Evolutionary conservation across 1,140 invertebrate genomes (phyloP).

Genomic region (Lethrus apterus): DNA sequence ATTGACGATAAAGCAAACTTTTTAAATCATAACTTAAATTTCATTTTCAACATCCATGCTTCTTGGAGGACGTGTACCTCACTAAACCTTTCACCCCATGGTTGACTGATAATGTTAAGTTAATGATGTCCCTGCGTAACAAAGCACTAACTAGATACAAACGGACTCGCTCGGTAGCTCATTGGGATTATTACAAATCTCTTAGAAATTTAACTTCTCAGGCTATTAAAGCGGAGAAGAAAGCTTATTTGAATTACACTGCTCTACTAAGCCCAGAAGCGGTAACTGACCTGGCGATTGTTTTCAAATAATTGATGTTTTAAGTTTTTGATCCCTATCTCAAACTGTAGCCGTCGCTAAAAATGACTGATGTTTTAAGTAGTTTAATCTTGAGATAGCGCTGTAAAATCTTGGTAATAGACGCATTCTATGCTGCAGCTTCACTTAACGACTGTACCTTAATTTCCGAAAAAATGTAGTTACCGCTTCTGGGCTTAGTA

Average conservation of each 20-base stretch:
- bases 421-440: too few species aligned
- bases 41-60: conserved; percentile 6
- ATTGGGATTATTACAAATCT: neutral
- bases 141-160: neutral
- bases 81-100: neutral
- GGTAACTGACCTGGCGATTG: too few species aligned
- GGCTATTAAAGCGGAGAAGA: neutral
- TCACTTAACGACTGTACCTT: too few species aligned
- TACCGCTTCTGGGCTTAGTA: too few species aligned
- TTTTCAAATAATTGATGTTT: too few species aligned
- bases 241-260: neutral
- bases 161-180: neutral
- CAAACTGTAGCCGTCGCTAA: too few species aligned
- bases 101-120: conserved; percentile 4
- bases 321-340: too few species aligned
- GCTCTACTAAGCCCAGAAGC: too few species aligned
- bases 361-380: too few species aligned
- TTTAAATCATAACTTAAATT: conserved; percentile 1
- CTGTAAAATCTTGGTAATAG: too few species aligned
- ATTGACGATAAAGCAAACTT: conserved; percentile 9
- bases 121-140: conserved; percentile 3
- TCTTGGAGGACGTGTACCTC: neutral
- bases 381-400: too few species aligned
- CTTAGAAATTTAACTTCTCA: neutral
- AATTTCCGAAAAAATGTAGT: too few species aligned